Percentiles rank a stretch among this genome's conserved stretches.
Evolutionary conservation across 2,797 vertebrate species (phyloP).

Genomic region (Benthosema pterotum): DNA sequence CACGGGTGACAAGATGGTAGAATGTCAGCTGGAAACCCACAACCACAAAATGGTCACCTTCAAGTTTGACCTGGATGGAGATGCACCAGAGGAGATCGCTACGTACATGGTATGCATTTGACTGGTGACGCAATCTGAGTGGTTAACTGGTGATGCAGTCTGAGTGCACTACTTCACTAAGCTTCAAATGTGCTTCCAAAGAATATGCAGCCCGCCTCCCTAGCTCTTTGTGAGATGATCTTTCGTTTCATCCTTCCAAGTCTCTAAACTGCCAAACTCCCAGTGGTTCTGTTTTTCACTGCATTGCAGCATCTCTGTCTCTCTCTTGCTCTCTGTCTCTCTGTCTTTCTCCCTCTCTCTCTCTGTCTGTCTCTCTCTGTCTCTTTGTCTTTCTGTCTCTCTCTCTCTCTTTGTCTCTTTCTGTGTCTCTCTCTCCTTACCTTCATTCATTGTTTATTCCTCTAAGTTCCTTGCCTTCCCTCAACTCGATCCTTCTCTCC

Average conservation of each 20-base stretch:
- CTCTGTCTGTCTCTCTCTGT: constrained; percentile 14
- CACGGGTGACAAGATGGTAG: constrained; percentile 98
- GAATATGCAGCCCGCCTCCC: background rate
- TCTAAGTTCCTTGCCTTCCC: no score
- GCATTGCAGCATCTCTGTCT: constrained; percentile 61
- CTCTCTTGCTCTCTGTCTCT: background rate
- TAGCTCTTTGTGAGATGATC: constrained; percentile 13
- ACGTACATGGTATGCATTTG: constrained; percentile 88
- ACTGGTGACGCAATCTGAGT: background rate
- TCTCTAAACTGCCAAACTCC: constrained; percentile 37
- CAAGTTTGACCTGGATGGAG: constrained; percentile 97
- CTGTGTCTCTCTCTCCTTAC: background rate
- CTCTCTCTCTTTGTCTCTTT: background rate
- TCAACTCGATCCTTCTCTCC: background rate
- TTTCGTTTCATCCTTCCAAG: background rate
- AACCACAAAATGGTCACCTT: constrained; percentile 99
- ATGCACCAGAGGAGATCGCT: constrained; percentile 96
- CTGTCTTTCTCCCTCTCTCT: constrained; percentile 12
- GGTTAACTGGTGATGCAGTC: background rate
- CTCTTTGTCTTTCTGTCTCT: background rate
- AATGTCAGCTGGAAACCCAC: constrained; percentile 97
- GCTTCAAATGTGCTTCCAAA: constrained; percentile 5
- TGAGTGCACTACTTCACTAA: background rate
- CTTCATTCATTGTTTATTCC: no score
- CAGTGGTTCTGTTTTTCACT: constrained; percentile 44